Evolutionary conservation across 2,888 invertebrate genomes (phyloP), one percentile per base, ranked within the genome.

Genomic region (Sclerodermus sp.): DNA sequence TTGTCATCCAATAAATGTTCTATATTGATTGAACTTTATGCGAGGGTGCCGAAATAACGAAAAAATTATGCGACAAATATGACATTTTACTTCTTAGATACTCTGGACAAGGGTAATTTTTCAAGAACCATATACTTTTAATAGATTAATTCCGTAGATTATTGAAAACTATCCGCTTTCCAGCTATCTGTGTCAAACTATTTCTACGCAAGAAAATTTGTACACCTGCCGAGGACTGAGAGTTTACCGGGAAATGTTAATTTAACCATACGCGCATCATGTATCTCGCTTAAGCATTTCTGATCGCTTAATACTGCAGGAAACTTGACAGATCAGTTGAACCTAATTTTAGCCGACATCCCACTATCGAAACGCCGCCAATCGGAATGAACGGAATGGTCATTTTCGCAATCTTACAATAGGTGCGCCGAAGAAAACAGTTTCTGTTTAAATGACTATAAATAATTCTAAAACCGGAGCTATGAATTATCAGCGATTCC

Each of bases 271-370:
- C 10, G 4, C 13, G 2, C 16, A 40, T 37, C 14, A 17, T 14
- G 45, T 8, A 31, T 42, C 15, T 32, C 15, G 1, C 15, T 9
- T 12, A 42, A 13, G 29, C 41, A 45, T 39, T 34, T 23, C 29
- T 45, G 49, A 55, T 57, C 55, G 41, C 43, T 44, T 47, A 54
- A 52, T 44, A 32, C 41, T 41, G 45, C 51, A 46, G 34, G 39
- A 14, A 44, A 47, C 45, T 52, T 59, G 39, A 60, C 51, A 60
- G 59, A 50, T 59, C 48, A 31, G 49, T 58, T 52, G 47, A 52
- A 39, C 41, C 54, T 60, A 62, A 62, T 62, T 62, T 58, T 62
- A 62, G 58, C 45, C 34, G 45, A 42, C 56, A 52, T 61, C 53
- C 55, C 47, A 52, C 47, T 55, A 51, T 62, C 49, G 53, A 16